These are phyloP conservation scores for Chydorus sphaericus DNA, from an alignment of 2,888 invertebrate genomes.

Conservation along the genomic window DNA sequence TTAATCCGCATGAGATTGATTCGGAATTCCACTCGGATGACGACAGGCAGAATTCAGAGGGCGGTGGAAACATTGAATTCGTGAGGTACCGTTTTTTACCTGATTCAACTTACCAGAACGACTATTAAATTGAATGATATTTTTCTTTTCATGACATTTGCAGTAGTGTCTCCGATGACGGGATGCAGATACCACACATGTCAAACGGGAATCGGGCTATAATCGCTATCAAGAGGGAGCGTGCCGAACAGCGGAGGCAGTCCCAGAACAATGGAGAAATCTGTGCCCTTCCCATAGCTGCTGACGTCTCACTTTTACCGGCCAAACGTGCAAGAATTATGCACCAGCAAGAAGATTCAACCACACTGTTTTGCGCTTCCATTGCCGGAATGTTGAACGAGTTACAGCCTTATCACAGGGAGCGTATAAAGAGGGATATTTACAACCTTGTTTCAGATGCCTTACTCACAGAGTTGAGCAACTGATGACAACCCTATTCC, in stretches of 20 bases:
- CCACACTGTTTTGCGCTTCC: not conserved
- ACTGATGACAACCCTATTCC: no score
- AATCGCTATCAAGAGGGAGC: not conserved
- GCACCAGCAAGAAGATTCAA: not conserved
- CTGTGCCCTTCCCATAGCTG: not conserved
- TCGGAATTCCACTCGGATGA: not conserved
- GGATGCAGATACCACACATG: not conserved
- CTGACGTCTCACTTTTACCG: not conserved
- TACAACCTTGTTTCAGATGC: conserved; percentile 1
- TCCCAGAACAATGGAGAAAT: not conserved
- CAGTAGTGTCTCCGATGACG: conserved; percentile 3
- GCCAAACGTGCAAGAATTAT: not conserved
- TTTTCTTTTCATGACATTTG: not conserved
- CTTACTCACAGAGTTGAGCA: not conserved
- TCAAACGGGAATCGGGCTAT: not conserved
- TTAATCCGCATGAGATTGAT: not conserved
- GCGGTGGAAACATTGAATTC: not conserved
- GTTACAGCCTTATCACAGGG: not conserved
- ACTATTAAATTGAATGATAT: not conserved
- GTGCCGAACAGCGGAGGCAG: not conserved
- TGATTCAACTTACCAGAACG: not conserved
- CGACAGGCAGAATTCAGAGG: not conserved
- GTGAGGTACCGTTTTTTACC: not conserved
- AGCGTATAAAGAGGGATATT: not conserved
- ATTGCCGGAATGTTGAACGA: conserved; percentile 1